Evolutionary conservation across 2,888 invertebrate species (phyloP).

Genomic region (Euphydryas editha): DNA sequence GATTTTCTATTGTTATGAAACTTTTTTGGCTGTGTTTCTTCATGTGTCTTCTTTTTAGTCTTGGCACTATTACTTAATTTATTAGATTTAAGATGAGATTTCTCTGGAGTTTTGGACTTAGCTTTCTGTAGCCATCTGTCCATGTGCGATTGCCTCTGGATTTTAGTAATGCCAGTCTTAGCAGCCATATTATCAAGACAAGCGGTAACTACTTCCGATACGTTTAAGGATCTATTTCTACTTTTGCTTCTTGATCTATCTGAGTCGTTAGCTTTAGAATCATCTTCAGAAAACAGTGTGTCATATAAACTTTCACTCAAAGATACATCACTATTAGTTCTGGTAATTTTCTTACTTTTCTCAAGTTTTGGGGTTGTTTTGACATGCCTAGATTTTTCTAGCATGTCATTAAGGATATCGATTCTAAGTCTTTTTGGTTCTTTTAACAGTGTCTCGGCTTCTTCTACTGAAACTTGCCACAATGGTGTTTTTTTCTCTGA

Average conservation of each 20-base stretch:
- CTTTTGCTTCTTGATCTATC: conserved; percentile 58
- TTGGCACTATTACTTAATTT: conserved; percentile 44
- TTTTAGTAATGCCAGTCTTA: conserved; percentile 76
- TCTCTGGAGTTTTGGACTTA: conserved; percentile 79
- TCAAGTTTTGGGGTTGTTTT: conserved; percentile 57
- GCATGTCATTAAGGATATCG: conserved; percentile 74
- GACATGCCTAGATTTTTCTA: conserved; percentile 53
- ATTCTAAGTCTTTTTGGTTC: conserved; percentile 84
- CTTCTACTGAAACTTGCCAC: conserved; percentile 90
- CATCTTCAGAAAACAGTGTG: conserved; percentile 73
- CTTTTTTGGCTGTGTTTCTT: conserved; percentile 47
- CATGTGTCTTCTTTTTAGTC: conserved; percentile 48
- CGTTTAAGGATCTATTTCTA: conserved; percentile 68
- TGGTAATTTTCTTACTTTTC: conserved; percentile 62
- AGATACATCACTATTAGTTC: conserved; percentile 74
- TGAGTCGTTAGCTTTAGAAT: conserved; percentile 59
- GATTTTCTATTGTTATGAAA: conserved; percentile 58
- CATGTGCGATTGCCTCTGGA: conserved; percentile 79
- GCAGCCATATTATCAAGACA: conserved; percentile 79
- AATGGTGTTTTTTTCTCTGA: conserved; percentile 80
- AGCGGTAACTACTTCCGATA: conserved; percentile 77
- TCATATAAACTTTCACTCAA: conserved; percentile 78
- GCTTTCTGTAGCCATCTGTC: conserved; percentile 80
- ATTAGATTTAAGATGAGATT: conserved; percentile 54
- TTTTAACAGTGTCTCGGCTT: conserved; percentile 86